Evolutionary conservation across 2,797 vertebrate species (phyloP).

Genomic region (Danio kyathit): DNA sequence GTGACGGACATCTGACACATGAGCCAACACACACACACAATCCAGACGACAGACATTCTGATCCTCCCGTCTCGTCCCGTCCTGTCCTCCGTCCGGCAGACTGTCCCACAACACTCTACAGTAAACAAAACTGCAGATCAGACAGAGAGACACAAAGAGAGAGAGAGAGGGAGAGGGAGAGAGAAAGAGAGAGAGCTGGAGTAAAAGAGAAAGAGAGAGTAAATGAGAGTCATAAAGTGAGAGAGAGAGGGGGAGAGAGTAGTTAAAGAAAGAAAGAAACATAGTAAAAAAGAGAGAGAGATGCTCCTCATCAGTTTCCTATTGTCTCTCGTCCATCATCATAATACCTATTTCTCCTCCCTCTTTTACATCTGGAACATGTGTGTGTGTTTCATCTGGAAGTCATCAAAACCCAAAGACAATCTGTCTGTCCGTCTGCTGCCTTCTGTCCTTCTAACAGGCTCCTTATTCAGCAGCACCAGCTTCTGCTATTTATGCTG

Average conservation of each 20-base stretch:
- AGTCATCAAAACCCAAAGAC: slow-evolving; percentile 69
- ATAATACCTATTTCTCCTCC: slow-evolving; percentile 33
- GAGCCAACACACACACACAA: slow-evolving; percentile 61
- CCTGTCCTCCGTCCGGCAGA: slow-evolving; percentile 25
- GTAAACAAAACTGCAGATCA: neutral
- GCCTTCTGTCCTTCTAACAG: neutral
- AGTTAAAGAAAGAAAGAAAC: neutral
- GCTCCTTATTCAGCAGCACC: neutral
- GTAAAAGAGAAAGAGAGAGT: slow-evolving; percentile 5
- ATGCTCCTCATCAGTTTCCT: slow-evolving; percentile 35
- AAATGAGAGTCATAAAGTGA: too few species aligned
- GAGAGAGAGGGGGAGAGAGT: neutral
- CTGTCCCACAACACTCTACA: neutral
- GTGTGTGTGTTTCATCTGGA: slow-evolving; percentile 74
- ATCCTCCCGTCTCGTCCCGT: slow-evolving; percentile 37
- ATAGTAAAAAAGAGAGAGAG: slow-evolving; percentile 13
- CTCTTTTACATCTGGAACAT: slow-evolving; percentile 31
- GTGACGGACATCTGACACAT: slow-evolving; percentile 67
- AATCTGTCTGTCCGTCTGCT: slow-evolving; percentile 51
- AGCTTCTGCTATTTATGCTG: too few species aligned
- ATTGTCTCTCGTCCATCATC: slow-evolving; percentile 20
- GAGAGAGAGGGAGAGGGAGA: neutral
- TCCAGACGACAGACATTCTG: slow-evolving; percentile 62
- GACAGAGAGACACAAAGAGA: neutral
- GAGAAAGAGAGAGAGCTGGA: slow-evolving; percentile 2